Conservation (phyloP, 2,797 vertebrate genomes). For the Tympanoctomys barrerae region DNA sequence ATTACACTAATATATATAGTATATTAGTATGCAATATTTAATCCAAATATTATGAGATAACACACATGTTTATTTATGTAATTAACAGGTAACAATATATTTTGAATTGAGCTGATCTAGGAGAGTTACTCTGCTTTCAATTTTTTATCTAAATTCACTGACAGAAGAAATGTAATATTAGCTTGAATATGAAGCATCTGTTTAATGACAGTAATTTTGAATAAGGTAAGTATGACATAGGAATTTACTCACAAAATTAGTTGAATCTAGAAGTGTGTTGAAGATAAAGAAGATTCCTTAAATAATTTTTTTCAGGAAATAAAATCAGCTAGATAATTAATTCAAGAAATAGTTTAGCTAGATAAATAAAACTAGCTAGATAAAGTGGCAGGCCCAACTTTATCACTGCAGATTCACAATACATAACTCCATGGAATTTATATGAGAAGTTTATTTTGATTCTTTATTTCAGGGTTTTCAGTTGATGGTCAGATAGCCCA, state of each 20-base stretch:
- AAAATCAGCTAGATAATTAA: neutral
- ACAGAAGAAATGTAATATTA: neutral
- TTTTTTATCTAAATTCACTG: neutral
- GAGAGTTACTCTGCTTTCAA: neutral
- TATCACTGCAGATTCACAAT: neutral
- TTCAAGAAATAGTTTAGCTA: neutral
- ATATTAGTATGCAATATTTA: neutral
- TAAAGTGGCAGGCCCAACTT: neutral
- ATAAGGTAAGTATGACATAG: neutral
- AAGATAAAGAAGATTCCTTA: neutral
- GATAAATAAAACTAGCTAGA: neutral
- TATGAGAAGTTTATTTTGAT: neutral
- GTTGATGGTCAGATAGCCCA: neutral
- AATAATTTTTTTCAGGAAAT: neutral
- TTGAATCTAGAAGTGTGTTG: neutral
- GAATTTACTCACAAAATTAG: neutral
- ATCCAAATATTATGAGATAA: neutral
- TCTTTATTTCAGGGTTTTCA: neutral
- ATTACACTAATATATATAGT: too few species aligned
- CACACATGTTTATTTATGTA: too few species aligned
- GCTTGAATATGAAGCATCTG: neutral
- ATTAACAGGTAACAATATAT: neutral
- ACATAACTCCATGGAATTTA: neutral
- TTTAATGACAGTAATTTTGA: neutral
- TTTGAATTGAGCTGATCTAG: conserved; percentile 3